Conservation (phyloP, 2,113 vertebrate species). For the Oreotragus oreotragus region DNA sequence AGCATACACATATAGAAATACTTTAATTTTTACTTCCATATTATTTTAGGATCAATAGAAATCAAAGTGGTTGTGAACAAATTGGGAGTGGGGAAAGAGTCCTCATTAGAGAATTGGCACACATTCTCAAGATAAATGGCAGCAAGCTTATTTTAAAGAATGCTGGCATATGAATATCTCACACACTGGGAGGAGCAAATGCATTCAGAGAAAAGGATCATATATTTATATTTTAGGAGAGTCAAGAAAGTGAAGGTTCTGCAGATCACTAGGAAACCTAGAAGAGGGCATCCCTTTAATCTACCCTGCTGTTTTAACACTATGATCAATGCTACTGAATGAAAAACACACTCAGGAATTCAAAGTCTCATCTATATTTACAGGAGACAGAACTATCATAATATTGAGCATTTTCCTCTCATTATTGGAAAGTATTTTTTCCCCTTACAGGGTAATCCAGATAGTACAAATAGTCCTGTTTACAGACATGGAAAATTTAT, state of each 20-base stretch:
- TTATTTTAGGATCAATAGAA: constrained; percentile 21
- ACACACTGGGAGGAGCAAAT: not conserved
- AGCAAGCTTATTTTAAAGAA: not conserved
- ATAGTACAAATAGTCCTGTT: not conserved
- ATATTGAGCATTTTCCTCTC: not conserved
- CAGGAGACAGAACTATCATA: not conserved
- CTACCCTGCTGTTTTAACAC: not conserved
- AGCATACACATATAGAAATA: not conserved
- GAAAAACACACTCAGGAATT: not conserved
- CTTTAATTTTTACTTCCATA: not conserved
- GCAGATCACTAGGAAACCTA: not conserved
- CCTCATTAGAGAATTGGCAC: not conserved
- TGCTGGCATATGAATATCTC: not conserved
- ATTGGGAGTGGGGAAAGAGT: not conserved
- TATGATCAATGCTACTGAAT: not conserved
- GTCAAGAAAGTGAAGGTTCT: not conserved
- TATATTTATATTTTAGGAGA: not conserved
- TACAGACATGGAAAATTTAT: not conserved
- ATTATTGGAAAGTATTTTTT: not conserved
- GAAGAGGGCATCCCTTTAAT: not conserved
- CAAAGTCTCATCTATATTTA: not conserved
- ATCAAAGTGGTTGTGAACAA: not conserved
- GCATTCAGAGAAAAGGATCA: not conserved
- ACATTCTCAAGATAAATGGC: not conserved
- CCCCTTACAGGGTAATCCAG: not conserved